Evolutionary conservation across 2,888 invertebrate species (phyloP), one percentile per base, ranked within the genome.

Genomic region (Cynaeus angustus): DNA sequence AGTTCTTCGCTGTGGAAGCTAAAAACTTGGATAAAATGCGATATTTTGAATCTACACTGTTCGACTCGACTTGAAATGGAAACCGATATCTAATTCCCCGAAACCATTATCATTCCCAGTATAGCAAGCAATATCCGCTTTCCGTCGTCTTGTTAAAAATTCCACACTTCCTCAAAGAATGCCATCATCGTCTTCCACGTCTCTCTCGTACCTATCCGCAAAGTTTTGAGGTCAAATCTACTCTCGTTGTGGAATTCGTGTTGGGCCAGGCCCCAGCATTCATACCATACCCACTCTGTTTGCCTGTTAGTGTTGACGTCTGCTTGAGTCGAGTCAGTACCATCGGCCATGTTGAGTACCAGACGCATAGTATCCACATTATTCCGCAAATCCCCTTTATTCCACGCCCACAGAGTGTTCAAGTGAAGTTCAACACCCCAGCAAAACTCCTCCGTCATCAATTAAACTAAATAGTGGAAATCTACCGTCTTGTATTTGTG

Each of bases 281-380:
- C 41, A 41, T 41, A 13, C 21, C 59, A 9, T 46, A 26, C 59
- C 59, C 59, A 59, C 59, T 16, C 68, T 70, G 65, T 67, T 75
- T 75, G 72, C 75, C 73, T 75, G 73, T 64, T 14, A 53, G 53
- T 75, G 75, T 72, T 73, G 75, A 73, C 71, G 73, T 67, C 67
- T 48, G 37, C 14, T 33, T 33, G 14, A 53, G 10, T 59, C 13
- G 48, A 61, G 37, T 33, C 43, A 16, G 69, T 55, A 62, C 56
- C 67, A 56, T 71, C 75, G 72, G 75, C 75, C 75, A 75, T 75
- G 74, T 75, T 75, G 72, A 70, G 66, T 73, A 56, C 55, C 65
- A 66, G 53, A 58, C 69, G 73, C 64, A 59, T 64, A 58, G 58
- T 55, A 46, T 16, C 26, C 52, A 13, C 38, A 12, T 41, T 38